Conservation (phyloP, 2,888 invertebrate species). For the Drosophila hamatofila region DNA sequence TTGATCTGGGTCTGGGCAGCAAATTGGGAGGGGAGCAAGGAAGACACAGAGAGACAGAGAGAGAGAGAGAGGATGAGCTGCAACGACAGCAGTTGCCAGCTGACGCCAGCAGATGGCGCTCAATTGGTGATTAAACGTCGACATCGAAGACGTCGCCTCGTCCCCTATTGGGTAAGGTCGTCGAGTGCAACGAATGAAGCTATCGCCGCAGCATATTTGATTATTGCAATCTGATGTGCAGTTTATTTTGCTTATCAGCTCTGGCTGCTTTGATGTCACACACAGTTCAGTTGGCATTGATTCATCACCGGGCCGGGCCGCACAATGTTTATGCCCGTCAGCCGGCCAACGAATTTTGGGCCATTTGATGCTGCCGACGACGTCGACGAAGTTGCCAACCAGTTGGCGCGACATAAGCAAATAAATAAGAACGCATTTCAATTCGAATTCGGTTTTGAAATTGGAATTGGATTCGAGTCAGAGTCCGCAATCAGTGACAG, state of each 20-base stretch:
- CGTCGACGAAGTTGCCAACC: slow-evolving; percentile 59
- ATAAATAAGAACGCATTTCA: slow-evolving; percentile 58
- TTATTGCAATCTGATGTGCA: slow-evolving; percentile 52
- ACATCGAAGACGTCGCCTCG: not conserved
- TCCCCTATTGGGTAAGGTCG: slow-evolving; percentile 7
- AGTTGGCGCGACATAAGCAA: slow-evolving; percentile 74
- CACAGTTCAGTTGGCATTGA: slow-evolving; percentile 33
- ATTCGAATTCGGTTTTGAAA: slow-evolving; percentile 1
- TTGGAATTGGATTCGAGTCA: slow-evolving; percentile 10
- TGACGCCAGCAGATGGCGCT: slow-evolving; percentile 75
- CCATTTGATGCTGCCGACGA: slow-evolving; percentile 74
- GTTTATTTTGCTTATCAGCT: slow-evolving; percentile 66
- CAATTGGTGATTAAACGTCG: slow-evolving; percentile 47
- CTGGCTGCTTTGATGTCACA: slow-evolving; percentile 70
- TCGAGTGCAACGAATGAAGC: slow-evolving; percentile 41
- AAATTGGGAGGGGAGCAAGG: not conserved
- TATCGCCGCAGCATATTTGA: slow-evolving; percentile 41
- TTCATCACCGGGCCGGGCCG: slow-evolving; percentile 29
- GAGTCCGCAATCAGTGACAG: slow-evolving; percentile 13
- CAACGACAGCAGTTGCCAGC: slow-evolving; percentile 27
- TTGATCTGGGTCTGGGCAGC: slow-evolving; percentile 61
- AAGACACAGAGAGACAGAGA: not conserved
- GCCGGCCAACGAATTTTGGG: slow-evolving; percentile 52
- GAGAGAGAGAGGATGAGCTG: not conserved
- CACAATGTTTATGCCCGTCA: slow-evolving; percentile 60